Evolutionary conservation across 2,113 vertebrate species (phyloP).

Genomic region (Theropithecus gelada): DNA sequence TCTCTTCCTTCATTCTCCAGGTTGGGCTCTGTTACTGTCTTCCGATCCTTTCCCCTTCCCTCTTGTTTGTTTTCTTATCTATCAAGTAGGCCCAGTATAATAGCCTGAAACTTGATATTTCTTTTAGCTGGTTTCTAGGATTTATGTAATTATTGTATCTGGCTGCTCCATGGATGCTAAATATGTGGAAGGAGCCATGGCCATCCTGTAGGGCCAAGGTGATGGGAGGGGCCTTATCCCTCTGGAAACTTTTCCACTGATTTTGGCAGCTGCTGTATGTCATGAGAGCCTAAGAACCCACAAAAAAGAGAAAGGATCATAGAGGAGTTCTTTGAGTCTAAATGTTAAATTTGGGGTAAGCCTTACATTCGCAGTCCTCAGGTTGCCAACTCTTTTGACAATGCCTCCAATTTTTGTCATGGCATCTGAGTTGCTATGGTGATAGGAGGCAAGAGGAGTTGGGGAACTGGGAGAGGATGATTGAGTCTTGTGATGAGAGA

Average conservation of each 20-base stretch:
- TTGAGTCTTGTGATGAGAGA: not conserved
- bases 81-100: not conserved
- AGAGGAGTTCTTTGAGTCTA: not conserved
- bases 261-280: not conserved
- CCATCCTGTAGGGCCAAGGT: not conserved
- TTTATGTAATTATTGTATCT: not conserved
- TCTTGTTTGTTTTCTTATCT: not conserved
- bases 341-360: not conserved
- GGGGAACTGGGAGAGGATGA: not conserved
- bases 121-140: not conserved
- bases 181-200: not conserved
- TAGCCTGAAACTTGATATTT: not conserved
- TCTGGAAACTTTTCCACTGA: not conserved
- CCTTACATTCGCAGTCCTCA: not conserved
- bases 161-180: not conserved
- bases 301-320: not conserved
- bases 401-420: not conserved
- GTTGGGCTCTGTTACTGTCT: not conserved
- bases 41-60: not conserved
- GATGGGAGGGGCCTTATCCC: not conserved
- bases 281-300: not conserved
- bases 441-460: not conserved
- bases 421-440: not conserved
- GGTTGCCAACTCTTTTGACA: not conserved
- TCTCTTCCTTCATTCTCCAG: not conserved